Conservation (phyloP, 2,888 invertebrate species). For the Nomada ferruginata region DNA sequence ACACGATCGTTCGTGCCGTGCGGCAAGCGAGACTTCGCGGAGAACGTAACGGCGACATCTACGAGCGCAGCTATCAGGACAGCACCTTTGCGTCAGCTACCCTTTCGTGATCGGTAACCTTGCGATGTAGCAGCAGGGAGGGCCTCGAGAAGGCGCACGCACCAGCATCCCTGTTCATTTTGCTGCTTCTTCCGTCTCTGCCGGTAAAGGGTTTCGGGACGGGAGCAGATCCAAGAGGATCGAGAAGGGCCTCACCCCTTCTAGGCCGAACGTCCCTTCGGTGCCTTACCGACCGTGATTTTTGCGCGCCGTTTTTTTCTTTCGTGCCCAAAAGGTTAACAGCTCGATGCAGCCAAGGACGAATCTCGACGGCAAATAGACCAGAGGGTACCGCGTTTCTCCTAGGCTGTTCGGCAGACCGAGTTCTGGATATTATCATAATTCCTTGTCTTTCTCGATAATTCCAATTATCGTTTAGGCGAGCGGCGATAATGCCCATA, state of each 20-base stretch:
- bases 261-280: not conserved
- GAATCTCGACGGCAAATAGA: not conserved
- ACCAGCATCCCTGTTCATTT: slow-evolving; percentile 21
- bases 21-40: too few species aligned
- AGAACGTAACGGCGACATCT: slow-evolving; percentile 58
- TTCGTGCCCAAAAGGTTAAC: slow-evolving; percentile 4
- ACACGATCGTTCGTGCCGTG: slow-evolving; percentile 4
- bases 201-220: slow-evolving; percentile 57
- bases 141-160: not conserved
- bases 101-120: slow-evolving; percentile 59
- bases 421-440: slow-evolving; percentile 20
- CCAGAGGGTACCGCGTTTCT: not conserved
- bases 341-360: slow-evolving; percentile 6
- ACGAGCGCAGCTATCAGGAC: not conserved
- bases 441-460: slow-evolving; percentile 33
- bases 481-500: slow-evolving; percentile 28
- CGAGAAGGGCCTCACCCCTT: slow-evolving; percentile 1
- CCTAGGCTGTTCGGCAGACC: not conserved
- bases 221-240: slow-evolving; percentile 23
- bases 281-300: slow-evolving; percentile 52
- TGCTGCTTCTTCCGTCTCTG: slow-evolving; percentile 44
- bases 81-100: not conserved
- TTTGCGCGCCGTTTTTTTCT: not conserved
- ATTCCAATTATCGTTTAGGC: slow-evolving; percentile 46
- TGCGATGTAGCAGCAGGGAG: slow-evolving; percentile 2